These are phyloP conservation scores for Drosophila dunni DNA, from an alignment of 1,140 invertebrate species.

Conservation along the genomic window DNA sequence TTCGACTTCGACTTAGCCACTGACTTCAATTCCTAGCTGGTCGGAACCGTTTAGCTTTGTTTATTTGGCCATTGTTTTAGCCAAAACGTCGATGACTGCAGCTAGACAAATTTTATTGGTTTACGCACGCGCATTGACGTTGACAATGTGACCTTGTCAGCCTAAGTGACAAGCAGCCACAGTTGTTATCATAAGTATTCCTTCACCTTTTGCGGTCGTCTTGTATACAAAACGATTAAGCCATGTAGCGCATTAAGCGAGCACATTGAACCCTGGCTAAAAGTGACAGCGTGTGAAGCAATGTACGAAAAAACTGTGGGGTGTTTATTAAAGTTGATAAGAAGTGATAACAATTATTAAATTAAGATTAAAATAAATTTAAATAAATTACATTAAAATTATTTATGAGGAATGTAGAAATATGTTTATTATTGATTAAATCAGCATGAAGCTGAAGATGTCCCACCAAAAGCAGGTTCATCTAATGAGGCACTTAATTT, in stretches of 20 bases:
- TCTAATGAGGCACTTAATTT: constrained; percentile 76
- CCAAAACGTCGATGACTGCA: constrained; percentile 31
- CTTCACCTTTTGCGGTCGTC: constrained; percentile 7
- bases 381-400: too few relatives aligned
- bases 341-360: not conserved
- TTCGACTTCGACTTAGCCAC: constrained; percentile 26
- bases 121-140: constrained; percentile 78
- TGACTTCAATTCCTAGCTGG: constrained; percentile 14
- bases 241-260: constrained; percentile 7
- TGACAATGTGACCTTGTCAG: constrained; percentile 83
- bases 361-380: not conserved
- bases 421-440: too few relatives aligned
- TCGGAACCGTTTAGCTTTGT: constrained; percentile 63
- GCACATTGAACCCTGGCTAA: not conserved
- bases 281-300: constrained; percentile 5
- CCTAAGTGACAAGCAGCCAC: constrained; percentile 71
- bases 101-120: constrained; percentile 81
- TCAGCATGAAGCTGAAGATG: not conserved
- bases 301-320: not conserved
- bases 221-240: constrained; percentile 25
- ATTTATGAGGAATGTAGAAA: too few relatives aligned
- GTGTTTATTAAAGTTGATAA: not conserved
- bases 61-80: constrained; percentile 80
- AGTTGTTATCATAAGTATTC: constrained; percentile 66
- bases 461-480: not conserved